Evolutionary conservation across 2,797 vertebrate genomes (phyloP), one percentile per base, ranked within the genome.

Genomic region (Sparus aurata): DNA sequence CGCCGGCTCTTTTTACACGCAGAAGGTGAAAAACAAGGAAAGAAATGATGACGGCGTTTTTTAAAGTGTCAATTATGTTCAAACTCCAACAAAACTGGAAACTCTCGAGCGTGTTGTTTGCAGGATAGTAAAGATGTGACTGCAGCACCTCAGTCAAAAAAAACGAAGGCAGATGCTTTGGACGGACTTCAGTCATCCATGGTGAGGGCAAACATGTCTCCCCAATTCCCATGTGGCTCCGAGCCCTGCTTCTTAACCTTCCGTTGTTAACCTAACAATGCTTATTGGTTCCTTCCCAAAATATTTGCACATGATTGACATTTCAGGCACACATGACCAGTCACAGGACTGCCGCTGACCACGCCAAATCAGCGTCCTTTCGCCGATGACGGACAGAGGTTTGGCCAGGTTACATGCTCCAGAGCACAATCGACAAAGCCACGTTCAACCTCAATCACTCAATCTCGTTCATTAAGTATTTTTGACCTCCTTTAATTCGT

Each of bases 291-390:
- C 87, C 84, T 86, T 89, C 85, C 90, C 75, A 92, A 93, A 94
- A 95, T 91, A 93, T 93, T 91, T 93, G 90, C 89, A 85, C 93
- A 84, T 93, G 92, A 93, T 93, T 93, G 93, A 92, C 90, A 91
- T 90, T 85, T 90, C 83, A 77, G 83, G 86, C 87, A 86, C 93
- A 94, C 91, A 93, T 93, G 92, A 93, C 82, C 90, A 92, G 90
- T 94, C 93, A 92, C 92, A 87, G 82, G 91, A 84, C 85, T 38
- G 73, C 81, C n/a, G 50, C 86, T 79, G 77, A 89, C 83, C 84
- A 84, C 62, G 18, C 73, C 76, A 84, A 91, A 85, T 75, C 82
- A n/a, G 49, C 25, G 46, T 73, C 80, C 84, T 67, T 63, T 80
- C 9, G 67, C 73, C 54, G 61, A 75, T 62, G 75, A 75, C 4